Base-by-base conservation (phyloP, 2,113 vertebrate species). In the Cyprichromis sp. region DNA sequence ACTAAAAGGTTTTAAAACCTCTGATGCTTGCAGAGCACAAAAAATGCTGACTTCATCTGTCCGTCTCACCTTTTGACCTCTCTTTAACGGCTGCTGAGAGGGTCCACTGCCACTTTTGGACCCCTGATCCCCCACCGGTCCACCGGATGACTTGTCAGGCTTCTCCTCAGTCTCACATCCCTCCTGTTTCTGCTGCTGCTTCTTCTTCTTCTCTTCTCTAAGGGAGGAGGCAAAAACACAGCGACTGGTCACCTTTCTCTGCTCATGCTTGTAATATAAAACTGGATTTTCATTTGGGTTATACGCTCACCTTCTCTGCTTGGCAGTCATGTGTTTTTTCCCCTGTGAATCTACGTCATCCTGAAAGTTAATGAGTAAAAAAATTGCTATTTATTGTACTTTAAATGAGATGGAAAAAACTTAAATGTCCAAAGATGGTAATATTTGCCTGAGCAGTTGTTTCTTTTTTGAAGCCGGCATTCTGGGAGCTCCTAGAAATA, bases 161-260 rank as follows among this genome's bases (percentile, higher is more conserved):
- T 94, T 97, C 61, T 95, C 90, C 52, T 92, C 95, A 1, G 14
- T 9, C 14, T 93, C 87, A 9, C 24, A 54, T 1, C 91, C 95
- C 11, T 95, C 96, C 36, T 93, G 95, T 89, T 95, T 97, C 81
- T 96, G 96, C 93, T 36, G 59, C 94, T 63, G 59, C 93, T 97
- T 95, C 94, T 97, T 98, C 93, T 99, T 99, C 95, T 98, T 99
- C 92, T 98, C 97, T 89, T 99, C 98, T 84, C 99, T 99, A 57
- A 68, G 50, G 13, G 50, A 26, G 85, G 40, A 26, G 53, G 50
- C 9, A 63, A 45, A 88, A 16, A 73, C 21, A 40, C 16, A 45
- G 54, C 7, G 1, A 78, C 45, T 50, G 26, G 42, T 26, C 42
- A 50, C 45, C 16, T 29, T 50, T 78, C 71, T 78, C 26, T 50